These are phyloP conservation scores for Oophaga pumilio DNA, from an alignment of 2,113 vertebrate species.

Conservation along the genomic window DNA sequence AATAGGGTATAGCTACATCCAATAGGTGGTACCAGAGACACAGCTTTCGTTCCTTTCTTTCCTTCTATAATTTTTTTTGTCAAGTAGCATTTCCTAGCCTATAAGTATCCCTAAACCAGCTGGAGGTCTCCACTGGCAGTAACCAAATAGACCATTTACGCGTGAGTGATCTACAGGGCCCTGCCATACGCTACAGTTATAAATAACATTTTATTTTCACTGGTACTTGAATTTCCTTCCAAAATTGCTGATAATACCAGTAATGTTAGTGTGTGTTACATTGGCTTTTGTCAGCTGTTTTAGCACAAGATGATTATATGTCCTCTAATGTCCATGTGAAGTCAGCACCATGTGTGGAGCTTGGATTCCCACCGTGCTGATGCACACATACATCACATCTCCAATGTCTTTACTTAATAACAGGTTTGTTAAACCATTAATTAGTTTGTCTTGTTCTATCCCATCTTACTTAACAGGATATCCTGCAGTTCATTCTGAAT, in stretches of 20 bases:
- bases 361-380: constrained; percentile 18
- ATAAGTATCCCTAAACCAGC: too few relatives aligned
- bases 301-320: neutral
- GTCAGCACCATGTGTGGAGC: constrained; percentile 12
- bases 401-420: constrained; percentile 51
- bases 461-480: constrained; percentile 46
- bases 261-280: constrained; percentile 5
- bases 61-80: too few relatives aligned
- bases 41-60: too few relatives aligned
- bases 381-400: constrained; percentile 31
- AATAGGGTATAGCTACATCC: too few relatives aligned
- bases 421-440: constrained; percentile 57
- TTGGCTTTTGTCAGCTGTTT: neutral
- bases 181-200: neutral
- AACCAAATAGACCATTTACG: too few relatives aligned
- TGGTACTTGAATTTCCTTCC: neutral
- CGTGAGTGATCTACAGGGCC: neutral
- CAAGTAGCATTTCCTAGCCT: too few relatives aligned
- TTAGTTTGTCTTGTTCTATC: constrained; percentile 55
- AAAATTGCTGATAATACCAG: neutral
- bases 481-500: constrained; percentile 56
- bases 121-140: too few relatives aligned
- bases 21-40: too few relatives aligned
- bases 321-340: constrained; percentile 9
- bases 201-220: neutral